These are phyloP conservation scores for Rhingia rostrata DNA, from an alignment of 2,888 invertebrate genomes.

Conservation along the genomic window DNA sequence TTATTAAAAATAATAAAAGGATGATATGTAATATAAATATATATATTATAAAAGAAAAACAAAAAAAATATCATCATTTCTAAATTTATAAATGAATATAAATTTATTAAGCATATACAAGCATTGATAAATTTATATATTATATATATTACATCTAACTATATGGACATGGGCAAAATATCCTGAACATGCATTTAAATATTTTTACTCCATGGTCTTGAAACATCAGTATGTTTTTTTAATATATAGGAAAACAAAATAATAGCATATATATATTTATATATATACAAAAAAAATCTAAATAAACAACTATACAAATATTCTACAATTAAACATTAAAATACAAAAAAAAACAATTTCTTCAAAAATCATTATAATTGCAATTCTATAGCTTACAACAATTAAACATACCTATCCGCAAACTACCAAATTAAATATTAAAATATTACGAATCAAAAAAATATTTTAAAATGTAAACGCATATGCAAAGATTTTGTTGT, in stretches of 20 bases:
- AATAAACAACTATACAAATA: not conserved
- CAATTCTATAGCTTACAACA: constrained; percentile 48
- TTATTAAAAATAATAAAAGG: not conserved
- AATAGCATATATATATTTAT: constrained; percentile 68
- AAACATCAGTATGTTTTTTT: not conserved
- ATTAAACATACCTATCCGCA: constrained; percentile 51
- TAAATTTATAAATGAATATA: constrained; percentile 15
- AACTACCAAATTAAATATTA: constrained; percentile 8
- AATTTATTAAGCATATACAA: constrained; percentile 15
- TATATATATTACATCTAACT: not conserved
- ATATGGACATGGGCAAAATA: not conserved
- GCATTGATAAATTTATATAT: constrained; percentile 54
- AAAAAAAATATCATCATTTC: constrained; percentile 19
- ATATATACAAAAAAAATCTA: constrained; percentile 43
- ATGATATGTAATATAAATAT: constrained; percentile 22
- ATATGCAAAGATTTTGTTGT: too few species aligned
- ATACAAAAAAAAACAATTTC: constrained; percentile 7
- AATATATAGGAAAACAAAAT: not conserved
- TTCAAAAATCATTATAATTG: constrained; percentile 39
- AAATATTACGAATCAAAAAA: not conserved
- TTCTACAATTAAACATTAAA: constrained; percentile 4
- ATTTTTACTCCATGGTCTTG: not conserved
- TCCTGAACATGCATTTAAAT: not conserved
- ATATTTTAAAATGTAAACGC: too few species aligned
- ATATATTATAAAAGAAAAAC: not conserved